Evolutionary conservation across 2,888 invertebrate genomes (phyloP).

Genomic region (Pseudococcus viburni): DNA sequence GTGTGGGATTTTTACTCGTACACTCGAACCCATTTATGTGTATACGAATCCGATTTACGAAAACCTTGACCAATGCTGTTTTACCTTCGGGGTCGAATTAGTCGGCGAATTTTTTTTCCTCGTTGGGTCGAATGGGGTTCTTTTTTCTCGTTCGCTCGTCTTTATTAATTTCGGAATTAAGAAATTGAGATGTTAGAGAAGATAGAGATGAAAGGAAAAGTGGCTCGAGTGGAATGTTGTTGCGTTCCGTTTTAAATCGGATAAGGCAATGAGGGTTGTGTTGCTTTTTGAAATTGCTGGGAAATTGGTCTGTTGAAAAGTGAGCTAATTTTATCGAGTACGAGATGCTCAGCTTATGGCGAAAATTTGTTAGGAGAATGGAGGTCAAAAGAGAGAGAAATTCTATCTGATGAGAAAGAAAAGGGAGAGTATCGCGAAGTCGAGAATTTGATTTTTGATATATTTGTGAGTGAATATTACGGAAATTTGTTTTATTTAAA

Average conservation of each 20-base stretch:
- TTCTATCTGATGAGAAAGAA: too few species aligned
- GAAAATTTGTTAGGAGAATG: too few species aligned
- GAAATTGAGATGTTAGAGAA: background rate
- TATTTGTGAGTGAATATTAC: too few species aligned
- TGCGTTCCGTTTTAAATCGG: background rate
- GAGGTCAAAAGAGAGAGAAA: too few species aligned
- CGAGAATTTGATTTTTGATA: too few species aligned
- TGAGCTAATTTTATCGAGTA: background rate
- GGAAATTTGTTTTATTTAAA: too few species aligned
- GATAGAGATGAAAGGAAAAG: background rate
- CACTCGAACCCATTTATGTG: background rate
- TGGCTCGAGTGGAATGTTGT: background rate
- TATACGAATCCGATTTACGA: background rate
- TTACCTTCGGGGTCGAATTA: background rate
- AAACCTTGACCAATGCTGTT: background rate
- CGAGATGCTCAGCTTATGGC: too few species aligned
- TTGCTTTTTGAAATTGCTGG: background rate
- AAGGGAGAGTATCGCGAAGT: too few species aligned
- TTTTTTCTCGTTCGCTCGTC: background rate
- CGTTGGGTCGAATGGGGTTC: background rate
- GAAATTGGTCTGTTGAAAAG: background rate
- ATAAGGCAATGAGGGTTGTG: background rate
- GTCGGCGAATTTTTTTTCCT: background rate
- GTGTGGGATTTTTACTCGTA: background rate
- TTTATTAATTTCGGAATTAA: conserved; percentile 1